A percentile compares a stretch with the other conserved stretches of the same genome.
These are phyloP conservation scores for Xanthia icteritia DNA, from an alignment of 2,888 invertebrate species.

Conservation along the genomic window DNA sequence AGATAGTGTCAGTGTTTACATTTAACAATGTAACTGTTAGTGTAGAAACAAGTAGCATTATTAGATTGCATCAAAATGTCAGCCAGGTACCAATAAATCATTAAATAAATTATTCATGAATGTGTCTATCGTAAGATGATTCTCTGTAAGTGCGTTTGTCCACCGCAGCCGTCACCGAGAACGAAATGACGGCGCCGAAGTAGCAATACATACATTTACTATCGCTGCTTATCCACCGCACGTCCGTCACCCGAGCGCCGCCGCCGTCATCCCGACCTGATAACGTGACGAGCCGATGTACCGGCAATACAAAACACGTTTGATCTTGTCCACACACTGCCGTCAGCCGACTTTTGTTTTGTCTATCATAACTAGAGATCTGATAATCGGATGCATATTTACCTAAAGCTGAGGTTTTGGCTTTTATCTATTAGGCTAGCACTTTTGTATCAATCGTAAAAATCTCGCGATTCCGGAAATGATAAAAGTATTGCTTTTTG, in stretches of 20 bases:
- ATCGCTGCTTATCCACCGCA: not conserved
- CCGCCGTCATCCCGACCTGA: not conserved
- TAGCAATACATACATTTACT: not conserved
- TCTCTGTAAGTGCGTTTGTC: not conserved
- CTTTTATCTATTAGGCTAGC: too few species aligned
- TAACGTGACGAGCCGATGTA: not conserved
- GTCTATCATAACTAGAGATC: not conserved
- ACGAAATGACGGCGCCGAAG: not conserved
- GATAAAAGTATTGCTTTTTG: too few species aligned
- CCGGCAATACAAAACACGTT: not conserved
- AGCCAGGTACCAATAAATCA: conserved; percentile 35
- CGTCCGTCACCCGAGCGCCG: not conserved
- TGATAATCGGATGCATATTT: too few species aligned
- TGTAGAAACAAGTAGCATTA: conserved; percentile 34
- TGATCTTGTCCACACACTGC: not conserved
- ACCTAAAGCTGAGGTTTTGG: too few species aligned
- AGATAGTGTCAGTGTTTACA: conserved; percentile 37
- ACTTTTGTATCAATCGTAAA: too few species aligned
- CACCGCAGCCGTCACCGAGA: not conserved
- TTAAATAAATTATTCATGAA: conserved; percentile 49
- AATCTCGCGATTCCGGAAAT: too few species aligned
- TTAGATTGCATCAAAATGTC: conserved; percentile 43
- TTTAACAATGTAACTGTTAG: conserved; percentile 32
- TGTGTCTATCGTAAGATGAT: conserved; percentile 9
- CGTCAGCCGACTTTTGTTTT: not conserved